phyloP scores from a whole-genome alignment of 2,797 vertebrate genomes.

The Spinibarbus caldwelli region DNA sequence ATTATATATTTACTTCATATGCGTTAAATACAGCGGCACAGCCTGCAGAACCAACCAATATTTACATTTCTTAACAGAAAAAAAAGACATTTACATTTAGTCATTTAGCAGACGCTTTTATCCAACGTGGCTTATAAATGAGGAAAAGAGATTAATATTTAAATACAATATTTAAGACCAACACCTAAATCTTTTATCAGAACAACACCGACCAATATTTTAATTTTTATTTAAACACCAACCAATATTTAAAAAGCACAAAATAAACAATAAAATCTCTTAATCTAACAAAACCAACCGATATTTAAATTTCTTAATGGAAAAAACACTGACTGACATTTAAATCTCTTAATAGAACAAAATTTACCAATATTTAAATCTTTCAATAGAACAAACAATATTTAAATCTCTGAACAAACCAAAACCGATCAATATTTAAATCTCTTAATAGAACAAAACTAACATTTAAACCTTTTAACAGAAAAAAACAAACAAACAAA shows the following conservation, averaged over 20 bases:
- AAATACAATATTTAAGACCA: not conserved
- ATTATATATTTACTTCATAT: not conserved
- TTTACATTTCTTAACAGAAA: not conserved
- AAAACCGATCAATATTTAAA: not conserved
- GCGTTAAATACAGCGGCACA: not conserved
- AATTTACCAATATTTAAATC: not conserved
- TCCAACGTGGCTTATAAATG: too few species aligned
- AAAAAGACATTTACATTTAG: too few species aligned
- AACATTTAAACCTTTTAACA: not conserved
- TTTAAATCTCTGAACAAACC: not conserved
- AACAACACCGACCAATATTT: not conserved
- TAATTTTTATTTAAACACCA: too few species aligned
- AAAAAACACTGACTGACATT: not conserved
- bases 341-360: not conserved
- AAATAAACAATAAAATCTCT: too few species aligned
- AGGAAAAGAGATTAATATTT: too few species aligned
- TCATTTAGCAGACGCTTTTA: too few species aligned
- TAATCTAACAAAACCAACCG: too few species aligned
- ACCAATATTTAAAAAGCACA: too few species aligned
- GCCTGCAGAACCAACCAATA: not conserved
- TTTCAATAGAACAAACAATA: not conserved
- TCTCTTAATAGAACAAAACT: not conserved
- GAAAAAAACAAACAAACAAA: not conserved
- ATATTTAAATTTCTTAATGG: too few species aligned
- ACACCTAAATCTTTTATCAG: not conserved